Conservation (phyloP, 2,888 invertebrate species). For the Thyatira batis region DNA sequence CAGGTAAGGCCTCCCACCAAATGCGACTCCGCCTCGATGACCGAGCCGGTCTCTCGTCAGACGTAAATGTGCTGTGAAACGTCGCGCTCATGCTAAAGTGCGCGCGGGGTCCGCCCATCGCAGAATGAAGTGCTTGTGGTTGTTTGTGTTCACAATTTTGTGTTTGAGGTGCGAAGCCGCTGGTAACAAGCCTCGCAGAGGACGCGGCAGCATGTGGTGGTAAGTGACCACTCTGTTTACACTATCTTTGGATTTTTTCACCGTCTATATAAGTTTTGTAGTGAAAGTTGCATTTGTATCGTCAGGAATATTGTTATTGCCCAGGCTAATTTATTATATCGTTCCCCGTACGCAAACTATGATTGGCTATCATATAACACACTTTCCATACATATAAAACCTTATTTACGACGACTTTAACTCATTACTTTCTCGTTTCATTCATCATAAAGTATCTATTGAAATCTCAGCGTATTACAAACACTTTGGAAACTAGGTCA, state of each 20-base stretch:
- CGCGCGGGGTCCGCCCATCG: conserved; percentile 65
- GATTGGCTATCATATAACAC: not conserved
- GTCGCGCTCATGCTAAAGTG: conserved; percentile 69
- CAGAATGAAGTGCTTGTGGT: conserved; percentile 80
- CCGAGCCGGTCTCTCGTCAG: conserved; percentile 49
- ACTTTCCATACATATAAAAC: not conserved
- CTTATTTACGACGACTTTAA: not conserved
- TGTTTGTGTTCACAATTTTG: conserved; percentile 79
- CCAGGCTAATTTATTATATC: not conserved
- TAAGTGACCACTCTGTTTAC: conserved; percentile 74
- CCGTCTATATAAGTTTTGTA: conserved; percentile 8
- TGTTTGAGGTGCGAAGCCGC: conserved; percentile 76
- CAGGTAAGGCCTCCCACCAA: conserved; percentile 76
- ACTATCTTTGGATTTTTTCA: conserved; percentile 21
- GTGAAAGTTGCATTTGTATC: not conserved
- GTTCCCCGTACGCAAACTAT: not conserved
- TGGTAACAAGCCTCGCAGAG: conserved; percentile 86
- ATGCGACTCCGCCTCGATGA: conserved; percentile 65
- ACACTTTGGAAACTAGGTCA: not conserved
- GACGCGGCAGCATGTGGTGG: conserved; percentile 96
- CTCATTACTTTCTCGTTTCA: not conserved
- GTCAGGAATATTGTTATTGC: not conserved
- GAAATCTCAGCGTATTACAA: not conserved
- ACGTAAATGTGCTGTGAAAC: conserved; percentile 64
- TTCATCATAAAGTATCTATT: not conserved